phyloP scores from a whole-genome alignment of 2,888 invertebrate species.

The Cosmia trapezina region DNA sequence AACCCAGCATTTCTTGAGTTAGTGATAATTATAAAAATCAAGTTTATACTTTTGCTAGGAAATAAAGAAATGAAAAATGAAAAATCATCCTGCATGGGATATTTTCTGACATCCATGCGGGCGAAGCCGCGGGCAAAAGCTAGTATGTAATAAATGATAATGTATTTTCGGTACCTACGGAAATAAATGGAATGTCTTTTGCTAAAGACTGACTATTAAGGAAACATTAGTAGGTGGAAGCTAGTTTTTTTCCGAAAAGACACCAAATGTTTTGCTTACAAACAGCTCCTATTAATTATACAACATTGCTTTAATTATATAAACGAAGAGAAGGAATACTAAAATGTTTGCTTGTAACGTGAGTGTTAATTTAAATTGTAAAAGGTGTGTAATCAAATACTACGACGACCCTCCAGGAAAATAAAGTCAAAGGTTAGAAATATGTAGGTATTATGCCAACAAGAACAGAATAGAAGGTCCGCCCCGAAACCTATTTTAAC shows the following conservation, averaged over 20 bases:
- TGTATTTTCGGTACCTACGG: neutral
- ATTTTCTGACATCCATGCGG: too few relatives aligned
- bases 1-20: too few relatives aligned
- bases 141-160: too few relatives aligned
- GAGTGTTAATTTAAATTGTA: conserved; percentile 17
- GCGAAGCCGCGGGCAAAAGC: too few relatives aligned
- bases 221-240: neutral
- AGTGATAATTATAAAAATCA: too few relatives aligned
- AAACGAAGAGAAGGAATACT: neutral
- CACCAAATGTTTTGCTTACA: neutral
- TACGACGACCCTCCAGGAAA: neutral
- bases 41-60: too few relatives aligned
- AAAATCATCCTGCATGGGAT: too few relatives aligned
- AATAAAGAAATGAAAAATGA: too few relatives aligned
- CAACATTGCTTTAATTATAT: conserved; percentile 13
- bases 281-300: conserved; percentile 6
- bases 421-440: conserved; percentile 9
- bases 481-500: neutral
- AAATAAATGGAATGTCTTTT: neutral
- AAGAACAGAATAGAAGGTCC: neutral
- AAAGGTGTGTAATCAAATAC: conserved; percentile 7
- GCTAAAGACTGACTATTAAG: conserved; percentile 12
- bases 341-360: conserved; percentile 9
- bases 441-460: too few relatives aligned
- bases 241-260: neutral